Evolutionary conservation across 2,888 invertebrate genomes (phyloP).

Genomic region (Barypeithes pellucidus): DNA sequence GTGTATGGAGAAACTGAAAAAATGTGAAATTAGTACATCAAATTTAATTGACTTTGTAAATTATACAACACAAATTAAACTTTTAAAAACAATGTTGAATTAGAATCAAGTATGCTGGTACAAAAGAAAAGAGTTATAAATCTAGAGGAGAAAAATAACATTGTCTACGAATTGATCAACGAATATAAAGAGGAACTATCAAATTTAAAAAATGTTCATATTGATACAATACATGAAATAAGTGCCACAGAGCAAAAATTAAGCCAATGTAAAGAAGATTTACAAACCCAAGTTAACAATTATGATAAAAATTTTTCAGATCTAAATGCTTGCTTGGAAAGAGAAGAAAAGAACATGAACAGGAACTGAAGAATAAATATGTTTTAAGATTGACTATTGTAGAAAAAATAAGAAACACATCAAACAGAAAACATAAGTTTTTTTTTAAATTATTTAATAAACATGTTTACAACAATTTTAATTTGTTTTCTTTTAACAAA

Average conservation of each 20-base stretch:
- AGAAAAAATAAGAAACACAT: no score
- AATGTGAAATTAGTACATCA: neutral
- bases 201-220: neutral
- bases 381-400: no score
- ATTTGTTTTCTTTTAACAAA: no score
- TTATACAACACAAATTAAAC: neutral
- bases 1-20: constrained; percentile 1
- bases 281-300: neutral
- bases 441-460: no score
- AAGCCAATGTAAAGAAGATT: neutral
- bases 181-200: constrained; percentile 12
- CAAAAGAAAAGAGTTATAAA: neutral
- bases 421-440: no score
- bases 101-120: neutral
- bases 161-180: neutral
- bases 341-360: no score
- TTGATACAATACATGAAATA: neutral
- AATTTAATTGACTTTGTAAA: neutral
- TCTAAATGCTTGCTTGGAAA: constrained; percentile 10
- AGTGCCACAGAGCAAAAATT: neutral
- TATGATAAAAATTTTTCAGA: constrained; percentile 2
- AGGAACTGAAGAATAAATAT: no score
- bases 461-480: no score
- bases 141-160: neutral
- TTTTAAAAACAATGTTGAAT: neutral